A percentile compares a stretch with the other conserved stretches of the same genome.
phyloP scores from a whole-genome alignment of 2,797 vertebrate genomes.

The Ctenochaetus hawaiiensis region DNA sequence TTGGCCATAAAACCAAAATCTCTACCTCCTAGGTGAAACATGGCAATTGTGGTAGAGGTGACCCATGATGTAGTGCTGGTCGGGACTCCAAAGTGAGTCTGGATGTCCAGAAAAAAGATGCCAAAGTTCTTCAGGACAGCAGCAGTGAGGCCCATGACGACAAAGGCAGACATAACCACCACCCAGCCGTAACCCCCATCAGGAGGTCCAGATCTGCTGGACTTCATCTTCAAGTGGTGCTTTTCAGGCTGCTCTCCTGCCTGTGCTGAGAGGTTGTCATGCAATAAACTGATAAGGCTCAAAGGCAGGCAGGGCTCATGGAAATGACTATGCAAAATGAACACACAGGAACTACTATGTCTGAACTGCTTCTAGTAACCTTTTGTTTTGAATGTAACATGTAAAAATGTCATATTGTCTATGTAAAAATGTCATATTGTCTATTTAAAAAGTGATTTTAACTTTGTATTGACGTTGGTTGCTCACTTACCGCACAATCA shows the following conservation, averaged over 20 bases:
- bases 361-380: neutral
- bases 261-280: neutral
- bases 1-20: neutral
- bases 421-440: too few relatives aligned
- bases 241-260: conserved; percentile 18
- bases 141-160: conserved; percentile 83
- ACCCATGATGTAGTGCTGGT: conserved; percentile 88
- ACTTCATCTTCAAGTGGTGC: conserved; percentile 46
- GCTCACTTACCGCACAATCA: too few relatives aligned
- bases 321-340: conserved; percentile 42
- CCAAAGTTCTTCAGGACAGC: conserved; percentile 85
- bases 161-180: conserved; percentile 83
- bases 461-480: too few relatives aligned
- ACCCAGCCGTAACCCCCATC: conserved; percentile 87
- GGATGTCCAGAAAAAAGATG: conserved; percentile 88
- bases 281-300: neutral
- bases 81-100: conserved; percentile 82
- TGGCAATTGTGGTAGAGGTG: conserved; percentile 80
- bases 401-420: too few relatives aligned
- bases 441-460: too few relatives aligned
- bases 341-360: neutral
- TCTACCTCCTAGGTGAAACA: conserved; percentile 86
- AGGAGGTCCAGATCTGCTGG: conserved; percentile 46
- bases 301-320: neutral
- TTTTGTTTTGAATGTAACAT: neutral